phyloP scores from a whole-genome alignment of 2,113 vertebrate species.

The Nyctereutes procyonoides region DNA sequence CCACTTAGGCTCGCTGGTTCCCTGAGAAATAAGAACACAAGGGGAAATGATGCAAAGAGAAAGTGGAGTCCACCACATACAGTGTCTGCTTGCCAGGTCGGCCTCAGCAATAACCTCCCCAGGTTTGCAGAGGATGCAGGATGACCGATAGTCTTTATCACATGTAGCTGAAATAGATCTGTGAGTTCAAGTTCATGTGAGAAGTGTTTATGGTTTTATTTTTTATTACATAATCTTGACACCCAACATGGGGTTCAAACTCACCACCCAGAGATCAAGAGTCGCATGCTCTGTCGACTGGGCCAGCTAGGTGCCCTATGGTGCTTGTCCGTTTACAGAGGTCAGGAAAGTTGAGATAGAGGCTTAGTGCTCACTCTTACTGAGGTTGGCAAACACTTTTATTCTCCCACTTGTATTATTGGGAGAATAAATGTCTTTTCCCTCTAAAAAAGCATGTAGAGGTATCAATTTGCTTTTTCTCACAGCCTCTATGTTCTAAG shows the following conservation, averaged over 20 bases:
- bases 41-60: background rate
- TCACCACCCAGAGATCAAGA: background rate
- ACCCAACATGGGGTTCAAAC: background rate
- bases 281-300: background rate
- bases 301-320: background rate
- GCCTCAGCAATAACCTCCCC: background rate
- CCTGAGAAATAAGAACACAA: background rate
- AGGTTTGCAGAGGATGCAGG: too few relatives aligned
- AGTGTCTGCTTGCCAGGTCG: background rate
- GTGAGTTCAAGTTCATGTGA: background rate
- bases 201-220: background rate
- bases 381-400: background rate
- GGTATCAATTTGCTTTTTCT: background rate
- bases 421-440: too few relatives aligned
- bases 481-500: background rate
- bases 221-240: background rate
- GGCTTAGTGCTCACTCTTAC: background rate
- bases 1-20: background rate
- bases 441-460: background rate
- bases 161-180: background rate
- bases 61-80: background rate
- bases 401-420: background rate
- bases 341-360: background rate
- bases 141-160: background rate
- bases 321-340: background rate